A percentile compares a stretch with the other conserved stretches of the same genome.
Conservation (phyloP, 2,113 vertebrate species). For the Elanoides forficatus region DNA sequence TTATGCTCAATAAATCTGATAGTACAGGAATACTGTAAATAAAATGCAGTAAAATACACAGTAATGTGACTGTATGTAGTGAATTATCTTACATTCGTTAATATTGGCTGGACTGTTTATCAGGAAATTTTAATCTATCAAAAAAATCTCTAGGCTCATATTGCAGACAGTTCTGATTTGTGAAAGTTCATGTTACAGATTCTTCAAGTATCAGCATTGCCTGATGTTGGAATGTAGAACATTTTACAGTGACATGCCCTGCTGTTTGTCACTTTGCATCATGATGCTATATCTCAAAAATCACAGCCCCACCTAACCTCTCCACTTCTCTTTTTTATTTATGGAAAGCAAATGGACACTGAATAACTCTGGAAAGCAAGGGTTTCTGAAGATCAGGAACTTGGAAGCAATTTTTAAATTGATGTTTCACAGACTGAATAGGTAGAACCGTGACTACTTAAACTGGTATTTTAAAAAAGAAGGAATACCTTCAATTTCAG, state of each 20-base stretch:
- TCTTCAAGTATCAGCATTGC: conserved; percentile 64
- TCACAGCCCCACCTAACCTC: conserved; percentile 5
- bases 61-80: neutral
- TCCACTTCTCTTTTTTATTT: conserved; percentile 4
- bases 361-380: conserved; percentile 42
- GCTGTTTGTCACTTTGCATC: conserved; percentile 64
- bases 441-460: neutral
- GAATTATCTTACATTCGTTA: neutral
- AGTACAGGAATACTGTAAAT: conserved; percentile 26
- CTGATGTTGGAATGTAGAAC: conserved; percentile 49
- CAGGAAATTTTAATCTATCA: conserved; percentile 55
- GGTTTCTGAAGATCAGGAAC: conserved; percentile 46
- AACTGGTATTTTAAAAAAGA: neutral
- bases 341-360: conserved; percentile 40
- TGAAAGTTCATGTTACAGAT: conserved; percentile 58
- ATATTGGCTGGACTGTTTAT: conserved; percentile 8
- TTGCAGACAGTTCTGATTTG: conserved; percentile 21
- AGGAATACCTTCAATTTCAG: neutral
- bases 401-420: conserved; percentile 48
- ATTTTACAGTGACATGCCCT: conserved; percentile 53
- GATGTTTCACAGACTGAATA: conserved; percentile 33
- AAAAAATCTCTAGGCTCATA: conserved; percentile 34
- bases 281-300: conserved; percentile 61
- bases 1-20: conserved; percentile 27
- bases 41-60: neutral